Conservation (phyloP, 2,888 invertebrate genomes). For the Hypsopygia costalis region DNA sequence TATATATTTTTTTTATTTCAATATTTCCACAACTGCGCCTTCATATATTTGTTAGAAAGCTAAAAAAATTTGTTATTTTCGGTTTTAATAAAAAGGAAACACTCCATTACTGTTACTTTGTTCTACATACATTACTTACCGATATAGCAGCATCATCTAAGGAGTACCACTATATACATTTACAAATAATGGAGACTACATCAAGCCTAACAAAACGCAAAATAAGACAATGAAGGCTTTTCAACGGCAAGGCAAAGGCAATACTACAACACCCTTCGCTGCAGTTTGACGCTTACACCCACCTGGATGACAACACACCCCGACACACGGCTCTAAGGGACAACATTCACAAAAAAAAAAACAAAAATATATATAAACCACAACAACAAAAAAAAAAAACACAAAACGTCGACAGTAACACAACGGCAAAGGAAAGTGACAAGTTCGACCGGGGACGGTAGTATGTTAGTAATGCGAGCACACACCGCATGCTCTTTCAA, state of each 20-base stretch:
- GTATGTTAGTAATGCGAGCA: constrained; percentile 62
- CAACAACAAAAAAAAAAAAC: constrained; percentile 42
- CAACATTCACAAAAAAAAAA: constrained; percentile 64
- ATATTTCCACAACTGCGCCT: constrained; percentile 60
- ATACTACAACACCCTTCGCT: constrained; percentile 47
- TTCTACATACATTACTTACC: constrained; percentile 63
- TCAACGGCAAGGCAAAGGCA: constrained; percentile 62
- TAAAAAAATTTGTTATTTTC: constrained; percentile 40
- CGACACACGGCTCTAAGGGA: constrained; percentile 55
- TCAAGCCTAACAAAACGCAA: constrained; percentile 76
- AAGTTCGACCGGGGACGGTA: constrained; percentile 51
- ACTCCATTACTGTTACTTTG: constrained; percentile 36
- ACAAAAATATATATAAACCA: constrained; percentile 40
- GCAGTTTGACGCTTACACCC: constrained; percentile 67
- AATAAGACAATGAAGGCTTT: constrained; percentile 67
- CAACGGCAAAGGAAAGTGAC: constrained; percentile 64
- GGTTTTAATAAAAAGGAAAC: constrained; percentile 32
- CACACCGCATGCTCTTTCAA: constrained; percentile 65
- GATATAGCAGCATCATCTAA: constrained; percentile 32
- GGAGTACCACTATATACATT: constrained; percentile 53
- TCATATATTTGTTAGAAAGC: constrained; percentile 52
- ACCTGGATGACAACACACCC: constrained; percentile 59
- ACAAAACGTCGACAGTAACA: constrained; percentile 61
- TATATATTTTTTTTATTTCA: constrained; percentile 8
- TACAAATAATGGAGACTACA: constrained; percentile 60